These are phyloP conservation scores for Sander vitreus DNA, from an alignment of 2,113 vertebrate genomes.

Conservation along the genomic window DNA sequence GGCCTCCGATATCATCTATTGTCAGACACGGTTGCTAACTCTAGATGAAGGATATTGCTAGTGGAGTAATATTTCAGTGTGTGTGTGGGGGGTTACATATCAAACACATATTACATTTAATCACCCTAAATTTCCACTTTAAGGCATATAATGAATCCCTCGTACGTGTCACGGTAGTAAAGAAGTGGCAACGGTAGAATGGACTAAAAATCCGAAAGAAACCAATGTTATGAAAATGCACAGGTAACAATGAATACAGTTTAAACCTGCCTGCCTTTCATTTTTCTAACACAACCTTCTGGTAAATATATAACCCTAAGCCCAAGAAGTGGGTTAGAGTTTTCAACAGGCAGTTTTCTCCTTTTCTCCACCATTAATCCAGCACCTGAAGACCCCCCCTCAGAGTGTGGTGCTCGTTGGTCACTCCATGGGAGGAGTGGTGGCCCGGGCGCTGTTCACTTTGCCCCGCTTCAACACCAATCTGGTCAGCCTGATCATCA, in stretches of 20 bases:
- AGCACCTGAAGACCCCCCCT: constrained; percentile 88
- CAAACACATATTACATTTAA: constrained; percentile 6
- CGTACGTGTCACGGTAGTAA: not conserved
- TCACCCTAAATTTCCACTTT: constrained; percentile 9
- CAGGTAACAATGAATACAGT: not conserved
- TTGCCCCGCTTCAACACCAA: constrained; percentile 91
- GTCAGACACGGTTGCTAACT: not conserved
- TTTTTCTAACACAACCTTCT: not conserved
- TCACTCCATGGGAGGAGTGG: constrained; percentile 99
- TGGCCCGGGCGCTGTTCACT: constrained; percentile 94
- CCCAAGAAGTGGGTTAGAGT: no score
- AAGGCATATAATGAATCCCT: not conserved
- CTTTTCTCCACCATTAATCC: not conserved
- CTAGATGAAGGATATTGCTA: not conserved
- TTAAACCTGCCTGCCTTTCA: not conserved
- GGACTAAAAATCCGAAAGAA: not conserved
- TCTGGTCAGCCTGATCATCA: constrained; percentile 93
- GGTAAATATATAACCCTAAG: not conserved
- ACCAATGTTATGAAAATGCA: not conserved
- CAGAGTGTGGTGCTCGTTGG: constrained; percentile 92
- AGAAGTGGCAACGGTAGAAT: not conserved
- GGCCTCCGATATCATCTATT: constrained; percentile 30
- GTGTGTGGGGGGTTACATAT: not conserved
- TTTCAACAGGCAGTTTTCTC: not conserved
- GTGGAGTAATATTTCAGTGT: constrained; percentile 15